Percentiles rank a stretch among this genome's conserved stretches.
Conservation (phyloP, 2,113 vertebrate genomes). For the Peromyscus polionotus region DNA sequence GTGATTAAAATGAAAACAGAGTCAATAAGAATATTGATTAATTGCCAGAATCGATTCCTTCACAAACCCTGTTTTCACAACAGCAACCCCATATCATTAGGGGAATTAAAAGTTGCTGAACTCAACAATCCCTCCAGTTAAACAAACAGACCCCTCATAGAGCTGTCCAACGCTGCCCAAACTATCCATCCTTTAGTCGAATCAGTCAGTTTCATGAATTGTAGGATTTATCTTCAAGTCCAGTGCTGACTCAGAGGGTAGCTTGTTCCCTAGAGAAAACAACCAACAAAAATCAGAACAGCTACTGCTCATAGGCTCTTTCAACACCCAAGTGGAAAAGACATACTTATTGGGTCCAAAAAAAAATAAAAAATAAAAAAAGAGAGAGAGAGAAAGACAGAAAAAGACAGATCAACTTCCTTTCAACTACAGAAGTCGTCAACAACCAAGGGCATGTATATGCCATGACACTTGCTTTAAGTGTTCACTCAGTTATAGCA, state of each 20-base stretch:
- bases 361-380: background rate
- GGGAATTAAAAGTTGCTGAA: slow-evolving; percentile 81
- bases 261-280: slow-evolving; percentile 86
- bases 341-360: slow-evolving; percentile 73
- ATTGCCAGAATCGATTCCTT: slow-evolving; percentile 75
- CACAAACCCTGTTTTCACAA: slow-evolving; percentile 77
- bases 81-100: slow-evolving; percentile 74
- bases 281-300: slow-evolving; percentile 86
- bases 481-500: slow-evolving; percentile 52
- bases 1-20: slow-evolving; percentile 64
- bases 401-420: slow-evolving; percentile 53
- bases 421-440: slow-evolving; percentile 69
- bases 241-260: slow-evolving; percentile 85
- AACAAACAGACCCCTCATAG: slow-evolving; percentile 85
- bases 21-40: slow-evolving; percentile 66
- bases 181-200: slow-evolving; percentile 85
- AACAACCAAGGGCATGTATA: slow-evolving; percentile 31
- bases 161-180: slow-evolving; percentile 86
- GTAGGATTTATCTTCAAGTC: slow-evolving; percentile 85
- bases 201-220: slow-evolving; percentile 85
- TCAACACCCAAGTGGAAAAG: slow-evolving; percentile 82
- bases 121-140: slow-evolving; percentile 83
- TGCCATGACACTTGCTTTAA: slow-evolving; percentile 38
- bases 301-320: slow-evolving; percentile 83
- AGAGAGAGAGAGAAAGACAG: background rate